Percentiles rank a stretch among this genome's conserved stretches.
phyloP scores from a whole-genome alignment of 2,888 invertebrate species.

The Eristalinus sepulchralis region DNA sequence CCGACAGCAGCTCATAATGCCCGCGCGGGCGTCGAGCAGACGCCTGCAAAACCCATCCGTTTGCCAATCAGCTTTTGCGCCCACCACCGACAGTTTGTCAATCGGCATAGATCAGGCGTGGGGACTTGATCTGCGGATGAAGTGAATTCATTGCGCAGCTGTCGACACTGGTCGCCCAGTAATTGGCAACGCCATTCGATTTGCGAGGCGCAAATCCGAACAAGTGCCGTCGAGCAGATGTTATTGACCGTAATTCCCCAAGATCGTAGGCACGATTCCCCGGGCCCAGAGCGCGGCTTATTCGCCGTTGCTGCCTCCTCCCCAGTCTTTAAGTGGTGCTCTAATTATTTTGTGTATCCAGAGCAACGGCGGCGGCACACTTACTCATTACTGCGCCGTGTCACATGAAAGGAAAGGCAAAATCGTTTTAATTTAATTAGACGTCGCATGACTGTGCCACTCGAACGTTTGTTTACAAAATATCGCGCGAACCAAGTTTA shows the following conservation, averaged over 20 bases:
- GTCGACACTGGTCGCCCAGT: background rate
- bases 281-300: background rate
- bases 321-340: background rate
- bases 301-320: background rate
- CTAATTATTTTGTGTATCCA: constrained; percentile 26
- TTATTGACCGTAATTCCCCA: background rate
- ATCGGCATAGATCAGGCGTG: background rate
- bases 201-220: background rate
- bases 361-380: constrained; percentile 19
- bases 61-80: background rate
- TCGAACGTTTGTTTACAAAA: constrained; percentile 46
- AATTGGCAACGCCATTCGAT: background rate
- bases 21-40: background rate
- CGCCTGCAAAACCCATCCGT: background rate
- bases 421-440: constrained; percentile 47
- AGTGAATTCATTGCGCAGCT: background rate
- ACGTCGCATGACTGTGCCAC: constrained; percentile 34
- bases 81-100: background rate
- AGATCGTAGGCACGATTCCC: background rate
- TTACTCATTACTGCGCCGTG: constrained; percentile 27
- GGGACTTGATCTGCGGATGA: background rate
- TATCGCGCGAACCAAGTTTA: constrained; percentile 9
- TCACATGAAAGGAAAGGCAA: constrained; percentile 26
- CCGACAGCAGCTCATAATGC: background rate
- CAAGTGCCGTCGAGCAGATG: background rate